Conservation (phyloP, 2,113 vertebrate species). For the Rhynchomys soricoides region DNA sequence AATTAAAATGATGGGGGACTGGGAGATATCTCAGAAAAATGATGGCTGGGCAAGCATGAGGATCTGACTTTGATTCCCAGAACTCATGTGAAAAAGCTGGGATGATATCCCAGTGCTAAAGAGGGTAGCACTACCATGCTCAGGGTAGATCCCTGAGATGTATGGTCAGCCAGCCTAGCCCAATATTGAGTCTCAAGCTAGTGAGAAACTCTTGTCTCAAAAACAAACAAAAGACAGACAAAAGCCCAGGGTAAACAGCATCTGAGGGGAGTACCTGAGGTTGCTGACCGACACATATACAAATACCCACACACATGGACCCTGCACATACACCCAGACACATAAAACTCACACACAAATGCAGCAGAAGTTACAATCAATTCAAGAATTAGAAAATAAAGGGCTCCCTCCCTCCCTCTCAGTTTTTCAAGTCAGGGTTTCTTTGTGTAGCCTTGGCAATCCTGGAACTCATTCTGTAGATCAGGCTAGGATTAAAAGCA, state of each 20-base stretch:
- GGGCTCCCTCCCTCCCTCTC: too few species aligned
- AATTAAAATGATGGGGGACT: background rate
- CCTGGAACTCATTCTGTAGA: background rate
- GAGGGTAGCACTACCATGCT: too few species aligned
- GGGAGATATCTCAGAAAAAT: too few species aligned
- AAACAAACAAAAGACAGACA: background rate
- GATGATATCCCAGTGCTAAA: background rate
- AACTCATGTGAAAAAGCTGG: background rate
- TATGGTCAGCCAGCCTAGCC: background rate
- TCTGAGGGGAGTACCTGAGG: background rate
- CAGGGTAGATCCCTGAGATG: too few species aligned
- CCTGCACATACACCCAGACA: background rate
- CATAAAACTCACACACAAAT: background rate
- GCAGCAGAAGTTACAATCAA: slow-evolving; percentile 32
- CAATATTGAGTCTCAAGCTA: background rate
- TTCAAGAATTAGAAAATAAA: background rate
- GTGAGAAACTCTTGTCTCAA: background rate
- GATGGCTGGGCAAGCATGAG: background rate
- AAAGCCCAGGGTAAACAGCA: background rate
- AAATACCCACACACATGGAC: background rate
- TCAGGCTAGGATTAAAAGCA: background rate
- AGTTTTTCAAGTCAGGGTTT: background rate
- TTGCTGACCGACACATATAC: background rate
- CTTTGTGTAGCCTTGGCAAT: background rate
- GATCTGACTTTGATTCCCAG: background rate